Evolutionary conservation across 35 echinoderm and acorn worm genomes (phyloP).

Genomic region (Patiria miniata): DNA sequence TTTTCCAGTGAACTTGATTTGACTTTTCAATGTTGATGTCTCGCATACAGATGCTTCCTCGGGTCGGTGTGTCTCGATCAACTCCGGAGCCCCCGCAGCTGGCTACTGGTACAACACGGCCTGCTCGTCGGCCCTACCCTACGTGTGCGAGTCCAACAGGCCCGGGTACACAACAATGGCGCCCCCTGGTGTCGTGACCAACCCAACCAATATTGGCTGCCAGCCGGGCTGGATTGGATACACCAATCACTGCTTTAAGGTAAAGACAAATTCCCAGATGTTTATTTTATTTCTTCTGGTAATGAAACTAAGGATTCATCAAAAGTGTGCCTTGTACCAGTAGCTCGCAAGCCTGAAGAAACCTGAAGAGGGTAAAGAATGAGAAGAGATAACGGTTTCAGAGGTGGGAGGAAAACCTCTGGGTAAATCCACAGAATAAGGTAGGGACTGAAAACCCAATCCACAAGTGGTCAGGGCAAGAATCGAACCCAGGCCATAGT

Average conservation of each 20-base stretch:
- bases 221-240: constrained; percentile 55
- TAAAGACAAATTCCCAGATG: not conserved
- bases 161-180: constrained; percentile 44
- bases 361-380: no score
- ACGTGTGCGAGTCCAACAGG: constrained; percentile 67
- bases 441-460: no score
- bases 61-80: constrained; percentile 73
- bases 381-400: no score
- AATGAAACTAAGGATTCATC: no score
- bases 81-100: constrained; percentile 33
- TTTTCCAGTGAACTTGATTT: no score
- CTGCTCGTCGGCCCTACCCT: constrained; percentile 58
- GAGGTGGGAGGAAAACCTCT: no score
- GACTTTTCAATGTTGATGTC: not conserved
- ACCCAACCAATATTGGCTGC: constrained; percentile 25
- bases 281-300: no score
- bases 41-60: constrained; percentile 49
- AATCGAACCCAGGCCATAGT: no score
- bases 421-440: no score
- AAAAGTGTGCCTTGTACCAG: no score
- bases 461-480: no score
- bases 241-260: constrained; percentile 51
- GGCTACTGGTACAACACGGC: constrained; percentile 67
- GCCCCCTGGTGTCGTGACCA: constrained; percentile 21
- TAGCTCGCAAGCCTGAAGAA: no score